A percentile compares a stretch with the other conserved stretches of the same genome.
phyloP scores from a whole-genome alignment of 2,797 vertebrate species.

The Cossypha dichroa region DNA sequence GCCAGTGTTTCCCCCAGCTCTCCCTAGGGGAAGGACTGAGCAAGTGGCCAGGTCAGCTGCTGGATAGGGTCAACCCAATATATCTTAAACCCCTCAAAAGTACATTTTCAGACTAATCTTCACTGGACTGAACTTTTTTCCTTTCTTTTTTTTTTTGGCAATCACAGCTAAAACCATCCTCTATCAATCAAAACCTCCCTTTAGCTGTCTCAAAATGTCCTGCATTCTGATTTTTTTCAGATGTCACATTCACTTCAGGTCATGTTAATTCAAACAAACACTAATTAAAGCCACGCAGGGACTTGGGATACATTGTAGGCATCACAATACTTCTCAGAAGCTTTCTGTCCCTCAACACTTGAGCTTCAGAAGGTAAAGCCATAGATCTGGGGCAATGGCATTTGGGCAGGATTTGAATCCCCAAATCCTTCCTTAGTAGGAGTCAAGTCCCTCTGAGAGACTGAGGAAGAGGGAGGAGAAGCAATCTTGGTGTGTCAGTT shows the following conservation, averaged over 20 bases:
- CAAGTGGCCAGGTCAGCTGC: neutral
- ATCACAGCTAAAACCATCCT: neutral
- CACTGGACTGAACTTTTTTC: neutral
- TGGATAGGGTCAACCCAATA: neutral
- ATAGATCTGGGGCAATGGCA: neutral
- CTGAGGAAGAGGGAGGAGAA: neutral
- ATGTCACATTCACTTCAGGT: neutral
- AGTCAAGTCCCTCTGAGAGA: neutral
- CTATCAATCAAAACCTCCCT: neutral
- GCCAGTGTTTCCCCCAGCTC: neutral
- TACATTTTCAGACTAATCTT: neutral
- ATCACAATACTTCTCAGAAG: neutral
- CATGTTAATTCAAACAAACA: neutral
- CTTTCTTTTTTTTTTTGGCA: neutral
- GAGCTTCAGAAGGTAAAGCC: neutral
- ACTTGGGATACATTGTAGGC: neutral
- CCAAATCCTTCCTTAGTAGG: neutral
- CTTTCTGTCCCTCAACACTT: neutral
- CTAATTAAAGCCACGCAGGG: neutral
- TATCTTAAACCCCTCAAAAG: neutral
- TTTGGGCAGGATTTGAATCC: neutral
- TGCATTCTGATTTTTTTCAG: neutral
- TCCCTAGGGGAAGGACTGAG: neutral
- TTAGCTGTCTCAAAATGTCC: neutral
- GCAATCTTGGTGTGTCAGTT: fast-evolving